Evolutionary conservation across 2,797 vertebrate species (phyloP).

Genomic region (Serranus cabrilla): DNA sequence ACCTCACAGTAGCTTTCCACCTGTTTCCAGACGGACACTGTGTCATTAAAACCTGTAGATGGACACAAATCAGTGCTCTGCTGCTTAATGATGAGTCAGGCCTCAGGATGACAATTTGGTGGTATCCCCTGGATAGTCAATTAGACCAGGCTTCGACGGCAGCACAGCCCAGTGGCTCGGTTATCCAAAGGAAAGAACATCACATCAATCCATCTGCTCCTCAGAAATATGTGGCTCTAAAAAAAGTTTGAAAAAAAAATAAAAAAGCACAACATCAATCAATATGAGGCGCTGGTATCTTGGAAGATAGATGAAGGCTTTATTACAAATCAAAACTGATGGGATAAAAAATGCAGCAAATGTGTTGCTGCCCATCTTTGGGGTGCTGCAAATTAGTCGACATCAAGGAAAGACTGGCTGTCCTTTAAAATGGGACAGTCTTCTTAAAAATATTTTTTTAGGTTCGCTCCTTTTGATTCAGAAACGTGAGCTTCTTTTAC

Average conservation of each 20-base stretch:
- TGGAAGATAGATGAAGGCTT: constrained; percentile 52
- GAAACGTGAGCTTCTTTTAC: not conserved
- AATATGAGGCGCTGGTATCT: constrained; percentile 24
- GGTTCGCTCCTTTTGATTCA: not conserved
- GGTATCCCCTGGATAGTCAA: constrained; percentile 61
- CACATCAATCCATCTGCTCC: constrained; percentile 57
- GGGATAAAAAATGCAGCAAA: constrained; percentile 27
- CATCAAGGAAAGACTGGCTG: constrained; percentile 16
- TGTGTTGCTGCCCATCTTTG: constrained; percentile 28
- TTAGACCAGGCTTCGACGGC: constrained; percentile 51
- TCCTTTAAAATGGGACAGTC: constrained; percentile 8
- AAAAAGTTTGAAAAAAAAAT: not conserved
- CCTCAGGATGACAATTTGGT: constrained; percentile 48
- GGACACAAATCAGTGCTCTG: constrained; percentile 65
- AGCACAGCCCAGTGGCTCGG: constrained; percentile 24
- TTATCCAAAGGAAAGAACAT: constrained; percentile 42
- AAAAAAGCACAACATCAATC: constrained; percentile 29
- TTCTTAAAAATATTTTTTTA: constrained; percentile 1
- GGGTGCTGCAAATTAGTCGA: constrained; percentile 35
- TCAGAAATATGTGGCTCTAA: constrained; percentile 25
- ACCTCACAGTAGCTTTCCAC: constrained; percentile 37
- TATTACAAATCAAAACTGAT: constrained; percentile 47
- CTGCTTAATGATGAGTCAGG: constrained; percentile 64
- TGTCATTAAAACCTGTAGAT: constrained; percentile 62
- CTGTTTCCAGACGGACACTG: constrained; percentile 33